These are phyloP conservation scores for Scaptomyza flava DNA, from an alignment of 2,888 invertebrate genomes.

Conservation along the genomic window DNA sequence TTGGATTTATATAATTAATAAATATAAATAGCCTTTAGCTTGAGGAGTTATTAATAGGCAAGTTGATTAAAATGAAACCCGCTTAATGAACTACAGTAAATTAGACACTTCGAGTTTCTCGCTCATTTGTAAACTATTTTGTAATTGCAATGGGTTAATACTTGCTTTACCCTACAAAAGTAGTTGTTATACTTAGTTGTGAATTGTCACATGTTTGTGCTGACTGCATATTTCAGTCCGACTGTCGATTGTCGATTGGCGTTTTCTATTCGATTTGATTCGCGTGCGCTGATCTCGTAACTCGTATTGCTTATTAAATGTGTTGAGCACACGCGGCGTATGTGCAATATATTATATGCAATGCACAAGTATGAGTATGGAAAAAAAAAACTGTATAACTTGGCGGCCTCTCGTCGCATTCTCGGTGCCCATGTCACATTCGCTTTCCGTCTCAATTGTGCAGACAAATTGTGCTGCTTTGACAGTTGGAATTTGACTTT, in stretches of 20 bases:
- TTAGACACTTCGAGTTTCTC: conserved; percentile 7
- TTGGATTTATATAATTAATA: neutral
- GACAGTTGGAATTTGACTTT: conserved; percentile 78
- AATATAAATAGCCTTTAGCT: neutral
- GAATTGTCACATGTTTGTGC: conserved; percentile 30
- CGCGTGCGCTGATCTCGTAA: conserved; percentile 44
- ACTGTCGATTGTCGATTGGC: conserved; percentile 26
- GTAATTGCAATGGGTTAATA: conserved; percentile 31
- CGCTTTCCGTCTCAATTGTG: conserved; percentile 75
- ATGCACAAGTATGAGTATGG: neutral
- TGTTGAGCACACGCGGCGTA: conserved; percentile 59
- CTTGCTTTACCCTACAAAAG: conserved; percentile 6
- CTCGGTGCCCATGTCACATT: conserved; percentile 68
- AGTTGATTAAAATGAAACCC: neutral
- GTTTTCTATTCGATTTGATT: conserved; percentile 19
- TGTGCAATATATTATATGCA: conserved; percentile 50
- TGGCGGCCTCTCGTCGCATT: conserved; percentile 43
- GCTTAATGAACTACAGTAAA: neutral
- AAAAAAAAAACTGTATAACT: conserved; percentile 13
- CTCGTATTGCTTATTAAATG: conserved; percentile 50
- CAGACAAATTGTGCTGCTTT: conserved; percentile 73
- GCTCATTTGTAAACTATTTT: conserved; percentile 8
- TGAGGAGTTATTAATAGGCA: neutral
- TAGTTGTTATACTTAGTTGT: conserved; percentile 23
- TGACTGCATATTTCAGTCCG: conserved; percentile 36